Conservation (phyloP, 2,113 vertebrate genomes). For the Sceloporus tristichus region DNA sequence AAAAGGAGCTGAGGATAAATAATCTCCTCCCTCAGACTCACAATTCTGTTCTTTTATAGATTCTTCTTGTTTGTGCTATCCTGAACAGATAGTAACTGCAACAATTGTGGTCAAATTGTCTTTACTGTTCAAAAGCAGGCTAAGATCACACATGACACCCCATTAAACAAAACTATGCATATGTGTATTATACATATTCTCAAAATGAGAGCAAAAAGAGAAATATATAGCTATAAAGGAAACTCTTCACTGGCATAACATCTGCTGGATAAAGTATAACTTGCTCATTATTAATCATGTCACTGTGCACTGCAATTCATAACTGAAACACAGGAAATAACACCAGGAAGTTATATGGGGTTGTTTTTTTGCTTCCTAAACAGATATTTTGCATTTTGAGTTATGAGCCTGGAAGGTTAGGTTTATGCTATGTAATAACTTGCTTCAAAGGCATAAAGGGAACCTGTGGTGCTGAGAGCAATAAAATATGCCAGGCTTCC, state of each 20-base stretch:
- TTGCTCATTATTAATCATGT: slow-evolving; percentile 29
- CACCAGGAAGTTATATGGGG: slow-evolving; percentile 33
- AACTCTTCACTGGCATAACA: slow-evolving; percentile 1
- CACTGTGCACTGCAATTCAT: slow-evolving; percentile 33
- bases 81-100: not conserved
- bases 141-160: not conserved
- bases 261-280: not conserved
- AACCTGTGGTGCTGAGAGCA: slow-evolving; percentile 7
- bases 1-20: not conserved
- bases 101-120: not conserved
- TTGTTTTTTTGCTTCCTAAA: slow-evolving; percentile 42
- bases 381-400: slow-evolving; percentile 12
- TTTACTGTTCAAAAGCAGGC: slow-evolving; percentile 9
- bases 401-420: not conserved
- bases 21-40: too few species aligned
- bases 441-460: slow-evolving; percentile 25
- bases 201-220: not conserved
- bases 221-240: slow-evolving; percentile 3
- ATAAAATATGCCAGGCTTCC: slow-evolving; percentile 3
- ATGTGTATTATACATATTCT: not conserved
- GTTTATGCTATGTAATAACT: slow-evolving; percentile 44
- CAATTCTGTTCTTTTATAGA: not conserved
- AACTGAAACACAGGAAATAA: slow-evolving; percentile 39
- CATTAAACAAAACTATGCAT: not conserved
- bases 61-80: not conserved